A percentile compares a stretch with the other conserved stretches of the same genome.
phyloP scores from a whole-genome alignment of 2,113 vertebrate genomes.

The rabbit (Oryctolagus cuniculus) region DNA sequence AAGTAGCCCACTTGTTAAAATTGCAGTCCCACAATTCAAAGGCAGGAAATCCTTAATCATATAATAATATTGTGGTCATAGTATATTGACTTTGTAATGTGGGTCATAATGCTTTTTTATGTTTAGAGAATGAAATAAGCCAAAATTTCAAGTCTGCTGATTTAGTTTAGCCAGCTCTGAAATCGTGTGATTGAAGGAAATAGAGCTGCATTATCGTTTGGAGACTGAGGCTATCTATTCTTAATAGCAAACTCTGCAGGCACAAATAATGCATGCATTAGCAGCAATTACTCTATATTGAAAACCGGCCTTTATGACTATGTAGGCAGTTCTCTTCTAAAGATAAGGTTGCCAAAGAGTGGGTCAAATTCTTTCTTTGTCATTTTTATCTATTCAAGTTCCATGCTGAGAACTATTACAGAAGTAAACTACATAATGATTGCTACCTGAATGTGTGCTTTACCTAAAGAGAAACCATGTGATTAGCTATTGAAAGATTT shows the following conservation, averaged over 20 bases:
- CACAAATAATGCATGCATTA: not conserved
- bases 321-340: not conserved
- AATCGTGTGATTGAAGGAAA: slow-evolving; percentile 29
- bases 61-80: not conserved
- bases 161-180: not conserved
- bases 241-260: not conserved
- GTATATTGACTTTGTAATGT: slow-evolving; percentile 1
- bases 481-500: slow-evolving; percentile 17
- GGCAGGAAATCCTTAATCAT: slow-evolving; percentile 25
- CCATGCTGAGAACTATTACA: slow-evolving; percentile 50
- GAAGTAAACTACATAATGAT: slow-evolving; percentile 38
- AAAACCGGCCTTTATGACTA: slow-evolving; percentile 24
- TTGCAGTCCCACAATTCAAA: not conserved
- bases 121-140: slow-evolving; percentile 35
- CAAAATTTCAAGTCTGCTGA: not conserved
- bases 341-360: not conserved
- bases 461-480: slow-evolving; percentile 45
- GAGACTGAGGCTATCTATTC: not conserved
- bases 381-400: slow-evolving; percentile 52
- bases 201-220: not conserved
- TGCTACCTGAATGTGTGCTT: not conserved
- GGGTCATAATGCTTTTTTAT: not conserved
- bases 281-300: not conserved
- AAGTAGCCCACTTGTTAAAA: not conserved
- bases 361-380: not conserved